Conservation (phyloP, 2,797 vertebrate species). For the Sebastes flavidus region DNA sequence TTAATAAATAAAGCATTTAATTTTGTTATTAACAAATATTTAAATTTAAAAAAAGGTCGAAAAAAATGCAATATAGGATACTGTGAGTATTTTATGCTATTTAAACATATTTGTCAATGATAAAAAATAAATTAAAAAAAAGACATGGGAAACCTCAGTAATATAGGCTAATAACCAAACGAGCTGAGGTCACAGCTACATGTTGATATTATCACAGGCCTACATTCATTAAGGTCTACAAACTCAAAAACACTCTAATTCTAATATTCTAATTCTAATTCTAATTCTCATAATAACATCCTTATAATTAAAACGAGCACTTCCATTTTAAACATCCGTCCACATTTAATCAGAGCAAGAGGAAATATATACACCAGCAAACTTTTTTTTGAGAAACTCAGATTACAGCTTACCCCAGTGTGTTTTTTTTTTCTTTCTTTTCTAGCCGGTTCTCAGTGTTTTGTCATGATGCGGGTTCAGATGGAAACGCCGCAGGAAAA, state of each 20-base stretch:
- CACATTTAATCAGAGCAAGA: background rate
- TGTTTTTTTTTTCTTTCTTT: background rate
- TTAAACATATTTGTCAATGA: background rate
- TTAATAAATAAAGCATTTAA: background rate
- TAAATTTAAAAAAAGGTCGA: rapidly evolving
- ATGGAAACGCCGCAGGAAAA: slow-evolving; percentile 33
- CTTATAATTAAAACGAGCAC: background rate
- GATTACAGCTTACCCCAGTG: slow-evolving; percentile 30
- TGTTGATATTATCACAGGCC: slow-evolving; percentile 17
- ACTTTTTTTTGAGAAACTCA: slow-evolving; percentile 25
- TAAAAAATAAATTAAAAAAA: background rate
- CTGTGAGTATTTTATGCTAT: background rate
- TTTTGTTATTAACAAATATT: background rate
- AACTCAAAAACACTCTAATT: background rate
- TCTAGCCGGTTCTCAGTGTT: background rate
- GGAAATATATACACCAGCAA: background rate
- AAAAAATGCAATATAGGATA: background rate
- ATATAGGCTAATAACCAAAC: background rate
- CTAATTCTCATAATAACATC: background rate
- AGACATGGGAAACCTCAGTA: background rate
- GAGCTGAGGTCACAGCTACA: background rate
- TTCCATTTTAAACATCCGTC: background rate
- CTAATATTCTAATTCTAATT: background rate
- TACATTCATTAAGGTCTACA: background rate
- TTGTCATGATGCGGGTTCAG: slow-evolving; percentile 25